These are phyloP conservation scores for Pachyuromys duprasi DNA, from an alignment of 2,797 vertebrate genomes.

Conservation along the genomic window DNA sequence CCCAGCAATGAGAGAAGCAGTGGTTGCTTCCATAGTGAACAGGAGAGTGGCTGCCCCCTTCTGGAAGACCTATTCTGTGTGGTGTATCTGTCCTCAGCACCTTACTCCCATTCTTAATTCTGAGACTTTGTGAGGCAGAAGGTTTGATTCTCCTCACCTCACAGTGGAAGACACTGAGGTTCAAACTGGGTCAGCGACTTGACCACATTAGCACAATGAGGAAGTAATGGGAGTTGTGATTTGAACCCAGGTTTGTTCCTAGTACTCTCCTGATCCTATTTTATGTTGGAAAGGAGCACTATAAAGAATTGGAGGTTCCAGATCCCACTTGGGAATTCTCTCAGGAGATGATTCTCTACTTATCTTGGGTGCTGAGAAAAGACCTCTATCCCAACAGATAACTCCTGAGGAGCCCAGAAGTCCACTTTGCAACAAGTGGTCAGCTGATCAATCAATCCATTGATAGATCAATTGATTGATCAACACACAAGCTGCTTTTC, in stretches of 20 bases:
- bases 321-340: not conserved
- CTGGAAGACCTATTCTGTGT: not conserved
- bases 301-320: not conserved
- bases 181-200: not conserved
- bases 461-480: too few species aligned
- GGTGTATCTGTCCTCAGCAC: not conserved
- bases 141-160: not conserved
- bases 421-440: not conserved
- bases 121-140: not conserved
- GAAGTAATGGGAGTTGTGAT: not conserved
- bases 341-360: not conserved
- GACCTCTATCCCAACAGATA: not conserved
- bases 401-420: not conserved
- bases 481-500: not conserved
- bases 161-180: not conserved
- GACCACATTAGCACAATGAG: not conserved
- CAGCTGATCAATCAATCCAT: not conserved
- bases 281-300: not conserved
- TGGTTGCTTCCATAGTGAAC: not conserved
- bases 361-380: not conserved
- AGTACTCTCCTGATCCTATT: too few species aligned
- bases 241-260: not conserved
- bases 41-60: not conserved
- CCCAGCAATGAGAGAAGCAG: not conserved
- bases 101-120: not conserved